phyloP scores from a whole-genome alignment of 1,140 invertebrate genomes.

The Brachionus paranguensis region DNA sequence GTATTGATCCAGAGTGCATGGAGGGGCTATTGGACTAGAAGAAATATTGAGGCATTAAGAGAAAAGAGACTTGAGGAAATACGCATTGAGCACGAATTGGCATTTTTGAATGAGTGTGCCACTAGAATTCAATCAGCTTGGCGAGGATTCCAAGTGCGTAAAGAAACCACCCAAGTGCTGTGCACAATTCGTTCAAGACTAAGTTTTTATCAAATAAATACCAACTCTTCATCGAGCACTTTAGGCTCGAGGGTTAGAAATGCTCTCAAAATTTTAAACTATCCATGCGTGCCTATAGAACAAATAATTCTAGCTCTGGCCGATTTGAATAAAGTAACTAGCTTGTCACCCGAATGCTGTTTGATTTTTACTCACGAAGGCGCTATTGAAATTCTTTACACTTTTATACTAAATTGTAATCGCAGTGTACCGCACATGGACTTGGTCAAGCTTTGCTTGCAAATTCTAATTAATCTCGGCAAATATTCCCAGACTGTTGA shows the following conservation, averaged over 20 bases:
- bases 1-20: neutral
- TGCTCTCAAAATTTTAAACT: conserved; percentile 1
- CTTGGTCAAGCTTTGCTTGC: neutral
- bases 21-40: neutral
- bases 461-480: conserved; percentile 22
- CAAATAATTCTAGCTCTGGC: conserved; percentile 1
- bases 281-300: neutral
- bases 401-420: conserved; percentile 22
- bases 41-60: neutral
- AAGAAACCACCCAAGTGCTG: neutral
- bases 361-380: conserved; percentile 19
- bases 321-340: conserved; percentile 34
- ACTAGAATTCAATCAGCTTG: neutral
- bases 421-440: conserved; percentile 39
- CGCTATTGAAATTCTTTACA: conserved; percentile 13
- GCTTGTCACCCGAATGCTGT: conserved; percentile 30
- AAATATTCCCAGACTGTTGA: conserved; percentile 6
- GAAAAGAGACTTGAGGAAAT: neutral
- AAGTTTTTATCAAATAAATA: conserved; percentile 19
- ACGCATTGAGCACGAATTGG: neutral
- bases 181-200: neutral
- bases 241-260: conserved; percentile 10
- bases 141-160: conserved; percentile 15
- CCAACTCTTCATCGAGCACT: neutral
- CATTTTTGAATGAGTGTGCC: neutral